These are phyloP conservation scores for Eptesicus fuscus DNA, from an alignment of 2,113 vertebrate genomes.

Conservation along the genomic window DNA sequence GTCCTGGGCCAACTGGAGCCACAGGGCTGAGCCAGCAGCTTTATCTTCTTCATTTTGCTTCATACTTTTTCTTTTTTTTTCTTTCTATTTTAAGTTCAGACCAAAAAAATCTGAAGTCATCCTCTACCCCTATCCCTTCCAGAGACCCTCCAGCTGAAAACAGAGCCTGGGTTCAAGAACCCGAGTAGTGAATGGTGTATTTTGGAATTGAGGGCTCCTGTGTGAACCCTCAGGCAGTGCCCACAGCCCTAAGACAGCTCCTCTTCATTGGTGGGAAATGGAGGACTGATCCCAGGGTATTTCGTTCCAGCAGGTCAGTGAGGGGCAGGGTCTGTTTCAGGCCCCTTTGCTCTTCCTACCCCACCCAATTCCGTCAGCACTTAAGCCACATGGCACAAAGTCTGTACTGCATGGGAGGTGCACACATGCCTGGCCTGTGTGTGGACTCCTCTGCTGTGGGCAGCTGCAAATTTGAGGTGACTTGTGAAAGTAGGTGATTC, in stretches of 20 bases:
- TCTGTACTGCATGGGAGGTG: constrained; percentile 81
- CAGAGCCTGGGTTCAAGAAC: constrained; percentile 53
- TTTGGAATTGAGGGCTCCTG: neutral
- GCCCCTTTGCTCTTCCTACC: neutral
- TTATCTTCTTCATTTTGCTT: constrained; percentile 77
- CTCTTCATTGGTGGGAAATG: neutral
- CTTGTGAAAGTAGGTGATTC: constrained; percentile 18
- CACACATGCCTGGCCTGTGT: neutral
- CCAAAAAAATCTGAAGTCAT: constrained; percentile 84
- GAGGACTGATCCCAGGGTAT: neutral
- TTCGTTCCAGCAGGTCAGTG: neutral
- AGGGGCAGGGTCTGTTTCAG: neutral
- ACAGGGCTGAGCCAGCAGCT: constrained; percentile 14
- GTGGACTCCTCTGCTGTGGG: neutral
- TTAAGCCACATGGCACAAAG: constrained; percentile 89
- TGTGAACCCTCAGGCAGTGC: neutral
- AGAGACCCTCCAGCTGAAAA: constrained; percentile 48
- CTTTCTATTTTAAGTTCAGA: constrained; percentile 86
- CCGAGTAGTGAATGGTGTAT: neutral
- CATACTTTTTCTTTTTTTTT: constrained; percentile 75
- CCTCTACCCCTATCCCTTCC: neutral
- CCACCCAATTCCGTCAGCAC: constrained; percentile 82
- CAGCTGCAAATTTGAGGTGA: neutral
- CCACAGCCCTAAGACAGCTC: neutral
- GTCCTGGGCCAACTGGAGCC: neutral